These are phyloP conservation scores for Chrysomallon squamiferum DNA, from an alignment of 1,140 invertebrate genomes.

Conservation along the genomic window DNA sequence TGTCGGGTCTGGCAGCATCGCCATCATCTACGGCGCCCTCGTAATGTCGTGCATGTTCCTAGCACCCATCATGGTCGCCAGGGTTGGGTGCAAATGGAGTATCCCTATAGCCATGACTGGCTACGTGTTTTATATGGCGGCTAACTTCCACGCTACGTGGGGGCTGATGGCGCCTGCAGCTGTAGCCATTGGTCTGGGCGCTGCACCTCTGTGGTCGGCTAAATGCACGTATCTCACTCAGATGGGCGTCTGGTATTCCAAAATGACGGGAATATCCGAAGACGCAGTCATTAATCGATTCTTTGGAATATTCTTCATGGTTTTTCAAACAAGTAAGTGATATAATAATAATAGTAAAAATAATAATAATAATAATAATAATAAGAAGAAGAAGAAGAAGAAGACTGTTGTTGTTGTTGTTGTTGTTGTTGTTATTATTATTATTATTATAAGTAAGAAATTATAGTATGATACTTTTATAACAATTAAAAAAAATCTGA, in stretches of 20 bases:
- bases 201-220: conserved; percentile 93
- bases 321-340: conserved; percentile 84
- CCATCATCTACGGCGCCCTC: conserved; percentile 85
- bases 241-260: conserved; percentile 76
- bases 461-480: no score
- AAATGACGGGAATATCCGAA: conserved; percentile 69
- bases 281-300: conserved; percentile 92
- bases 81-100: conserved; percentile 92
- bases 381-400: no score
- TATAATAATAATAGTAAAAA: no score
- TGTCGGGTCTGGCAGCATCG: conserved; percentile 62
- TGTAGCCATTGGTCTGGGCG: conserved; percentile 80
- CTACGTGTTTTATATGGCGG: conserved; percentile 89
- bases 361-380: no score
- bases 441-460: no score
- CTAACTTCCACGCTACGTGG: conserved; percentile 77
- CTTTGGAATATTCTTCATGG: conserved; percentile 97
- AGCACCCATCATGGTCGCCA: conserved; percentile 69
- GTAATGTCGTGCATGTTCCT: conserved; percentile 90
- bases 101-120: conserved; percentile 88
- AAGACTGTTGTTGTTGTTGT: no score
- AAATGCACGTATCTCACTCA: conserved; percentile 94
- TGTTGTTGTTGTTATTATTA: no score
- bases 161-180: conserved; percentile 91
- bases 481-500: no score